Conservation (phyloP, 1,140 invertebrate genomes). For the Plodia interpunctella region DNA sequence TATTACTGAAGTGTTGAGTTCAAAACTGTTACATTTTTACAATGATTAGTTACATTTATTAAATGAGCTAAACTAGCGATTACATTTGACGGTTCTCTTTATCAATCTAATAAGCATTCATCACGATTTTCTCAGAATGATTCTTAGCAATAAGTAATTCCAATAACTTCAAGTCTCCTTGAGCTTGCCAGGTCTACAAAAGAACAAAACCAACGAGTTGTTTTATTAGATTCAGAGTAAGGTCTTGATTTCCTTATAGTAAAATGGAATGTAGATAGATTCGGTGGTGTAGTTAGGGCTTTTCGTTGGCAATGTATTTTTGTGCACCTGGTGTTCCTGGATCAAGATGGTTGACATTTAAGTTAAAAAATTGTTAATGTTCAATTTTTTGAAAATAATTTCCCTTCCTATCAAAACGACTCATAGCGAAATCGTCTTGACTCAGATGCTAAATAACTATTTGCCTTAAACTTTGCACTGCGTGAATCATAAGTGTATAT, state of each 20-base stretch:
- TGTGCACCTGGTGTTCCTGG: constrained; percentile 61
- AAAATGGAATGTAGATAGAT: constrained; percentile 44
- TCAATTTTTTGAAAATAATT: neutral
- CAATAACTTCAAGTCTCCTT: constrained; percentile 10
- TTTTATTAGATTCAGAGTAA: constrained; percentile 36
- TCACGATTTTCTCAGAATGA: neutral
- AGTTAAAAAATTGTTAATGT: neutral
- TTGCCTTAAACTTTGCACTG: neutral
- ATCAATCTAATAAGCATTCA: too few relatives aligned
- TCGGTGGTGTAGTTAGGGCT: constrained; percentile 50
- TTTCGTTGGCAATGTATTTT: constrained; percentile 70
- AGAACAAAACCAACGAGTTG: constrained; percentile 63
- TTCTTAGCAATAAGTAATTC: neutral
- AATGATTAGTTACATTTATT: too few relatives aligned
- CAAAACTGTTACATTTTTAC: too few relatives aligned
- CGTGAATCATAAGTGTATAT: neutral
- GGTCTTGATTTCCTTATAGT: constrained; percentile 26
- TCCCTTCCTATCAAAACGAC: neutral
- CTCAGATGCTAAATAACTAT: constrained; percentile 13
- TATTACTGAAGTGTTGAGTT: too few relatives aligned
- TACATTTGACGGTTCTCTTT: too few relatives aligned
- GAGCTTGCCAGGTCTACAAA: constrained; percentile 68
- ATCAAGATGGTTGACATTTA: constrained; percentile 29
- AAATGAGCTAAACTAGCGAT: too few relatives aligned
- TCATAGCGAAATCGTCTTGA: constrained; percentile 13